Conservation (phyloP, 37 sponge, comb jelly and placozoan genomes). For the Beroe forskalii region DNA sequence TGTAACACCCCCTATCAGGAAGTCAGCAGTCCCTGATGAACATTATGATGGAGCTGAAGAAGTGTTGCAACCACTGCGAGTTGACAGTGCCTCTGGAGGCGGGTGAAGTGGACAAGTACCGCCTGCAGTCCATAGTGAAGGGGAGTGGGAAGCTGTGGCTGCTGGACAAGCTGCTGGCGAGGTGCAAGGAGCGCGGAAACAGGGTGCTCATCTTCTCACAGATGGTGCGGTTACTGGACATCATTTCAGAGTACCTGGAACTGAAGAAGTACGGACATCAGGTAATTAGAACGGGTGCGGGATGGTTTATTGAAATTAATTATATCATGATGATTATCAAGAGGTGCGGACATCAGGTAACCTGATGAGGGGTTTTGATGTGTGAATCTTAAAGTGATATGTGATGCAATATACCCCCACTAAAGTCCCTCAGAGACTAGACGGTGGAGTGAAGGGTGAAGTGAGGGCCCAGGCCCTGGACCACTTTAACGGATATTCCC, state of each 20-base stretch:
- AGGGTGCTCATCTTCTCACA: constrained; percentile 98
- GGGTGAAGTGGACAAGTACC: neutral
- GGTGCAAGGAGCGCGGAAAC: constrained; percentile 84
- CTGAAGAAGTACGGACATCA: constrained; percentile 78
- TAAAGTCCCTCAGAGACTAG: neutral
- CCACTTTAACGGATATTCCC: no score
- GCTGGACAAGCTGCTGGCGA: constrained; percentile 88
- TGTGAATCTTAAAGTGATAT: no score
- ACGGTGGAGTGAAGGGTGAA: no score
- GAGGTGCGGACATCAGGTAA: no score
- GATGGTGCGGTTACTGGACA: constrained; percentile 96
- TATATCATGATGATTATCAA: no score
- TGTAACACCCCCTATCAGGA: no score
- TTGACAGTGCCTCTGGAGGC: constrained; percentile 80
- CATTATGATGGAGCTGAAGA: constrained; percentile 98
- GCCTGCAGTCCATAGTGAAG: constrained; percentile 16
- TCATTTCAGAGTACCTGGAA: constrained; percentile 91
- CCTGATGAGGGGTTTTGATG: no score
- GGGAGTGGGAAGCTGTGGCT: constrained; percentile 87
- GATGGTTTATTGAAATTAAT: no score
- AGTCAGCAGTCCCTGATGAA: constrained; percentile 88
- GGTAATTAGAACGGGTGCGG: no score
- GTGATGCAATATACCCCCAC: no score
- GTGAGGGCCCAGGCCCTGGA: no score
- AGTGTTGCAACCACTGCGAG: constrained; percentile 95